Evolutionary conservation across 2,113 vertebrate genomes (phyloP).

Genomic region (Numenius arquata): DNA sequence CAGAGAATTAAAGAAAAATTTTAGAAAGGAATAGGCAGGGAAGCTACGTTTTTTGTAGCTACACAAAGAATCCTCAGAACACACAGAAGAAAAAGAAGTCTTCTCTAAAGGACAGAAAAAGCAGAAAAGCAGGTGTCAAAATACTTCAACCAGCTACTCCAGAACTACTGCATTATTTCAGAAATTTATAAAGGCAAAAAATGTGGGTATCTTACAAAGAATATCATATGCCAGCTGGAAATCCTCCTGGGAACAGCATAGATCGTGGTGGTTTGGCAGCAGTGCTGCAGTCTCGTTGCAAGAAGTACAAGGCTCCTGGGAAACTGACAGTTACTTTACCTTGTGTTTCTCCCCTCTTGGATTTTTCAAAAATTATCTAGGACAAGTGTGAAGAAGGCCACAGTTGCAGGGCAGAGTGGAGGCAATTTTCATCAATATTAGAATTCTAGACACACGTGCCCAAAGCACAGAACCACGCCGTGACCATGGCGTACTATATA

Average conservation of each 20-base stretch:
- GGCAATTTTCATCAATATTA: neutral
- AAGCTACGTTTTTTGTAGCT: neutral
- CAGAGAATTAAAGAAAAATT: neutral
- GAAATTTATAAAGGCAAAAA: neutral
- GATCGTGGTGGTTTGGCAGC: neutral
- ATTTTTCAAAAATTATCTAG: neutral
- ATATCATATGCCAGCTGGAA: neutral
- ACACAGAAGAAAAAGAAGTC: neutral
- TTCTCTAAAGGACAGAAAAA: neutral
- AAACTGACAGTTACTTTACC: neutral
- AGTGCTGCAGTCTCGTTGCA: neutral
- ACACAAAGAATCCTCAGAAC: neutral
- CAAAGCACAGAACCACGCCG: fast-evolving
- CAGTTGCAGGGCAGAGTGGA: neutral
- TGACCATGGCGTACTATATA: too few species aligned
- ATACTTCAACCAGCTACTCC: neutral
- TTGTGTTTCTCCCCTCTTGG: neutral
- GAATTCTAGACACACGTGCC: neutral
- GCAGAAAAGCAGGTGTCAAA: neutral
- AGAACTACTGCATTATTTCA: neutral
- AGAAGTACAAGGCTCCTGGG: too few species aligned
- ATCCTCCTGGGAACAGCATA: neutral
- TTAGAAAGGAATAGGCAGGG: neutral
- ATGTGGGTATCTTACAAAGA: neutral
- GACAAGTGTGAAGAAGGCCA: neutral